A percentile compares a stretch with the other conserved stretches of the same genome.
phyloP scores from a whole-genome alignment of 2,797 vertebrate species.

The Hapalemur alaotrensis region DNA sequence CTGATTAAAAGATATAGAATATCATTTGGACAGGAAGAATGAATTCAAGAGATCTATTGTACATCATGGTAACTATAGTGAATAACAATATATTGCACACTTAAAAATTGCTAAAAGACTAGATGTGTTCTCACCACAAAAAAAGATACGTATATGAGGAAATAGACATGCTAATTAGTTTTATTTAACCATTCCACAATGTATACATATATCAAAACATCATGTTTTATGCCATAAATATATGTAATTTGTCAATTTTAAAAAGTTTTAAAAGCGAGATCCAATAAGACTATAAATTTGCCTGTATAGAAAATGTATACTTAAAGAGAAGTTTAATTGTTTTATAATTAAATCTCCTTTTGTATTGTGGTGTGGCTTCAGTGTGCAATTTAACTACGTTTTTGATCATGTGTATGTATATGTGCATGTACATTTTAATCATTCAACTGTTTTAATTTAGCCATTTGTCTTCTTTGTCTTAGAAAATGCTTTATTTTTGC shows the following conservation, averaged over 20 bases:
- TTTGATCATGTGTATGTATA: background rate
- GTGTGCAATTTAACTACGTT: conserved; percentile 59
- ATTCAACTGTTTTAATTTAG: conserved; percentile 75
- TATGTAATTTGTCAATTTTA: background rate
- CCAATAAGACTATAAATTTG: conserved; percentile 82
- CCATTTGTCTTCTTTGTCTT: conserved; percentile 57
- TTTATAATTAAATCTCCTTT: conserved; percentile 77
- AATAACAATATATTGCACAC: background rate
- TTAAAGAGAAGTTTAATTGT: conserved; percentile 79
- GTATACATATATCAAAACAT: background rate
- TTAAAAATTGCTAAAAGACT: background rate
- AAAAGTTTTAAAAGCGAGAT: background rate
- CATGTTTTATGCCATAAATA: background rate
- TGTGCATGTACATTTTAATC: conserved; percentile 44
- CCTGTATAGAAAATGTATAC: conserved; percentile 71
- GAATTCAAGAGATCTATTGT: background rate
- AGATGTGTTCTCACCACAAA: background rate
- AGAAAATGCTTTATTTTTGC: conserved; percentile 16
- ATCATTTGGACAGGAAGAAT: background rate
- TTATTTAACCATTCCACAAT: background rate
- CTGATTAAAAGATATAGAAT: background rate
- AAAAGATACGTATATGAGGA: background rate
- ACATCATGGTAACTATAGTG: background rate
- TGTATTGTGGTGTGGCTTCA: conserved; percentile 70
- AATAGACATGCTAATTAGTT: background rate